Conservation (phyloP, 2,113 vertebrate genomes). For the Gallinago undulata region DNA sequence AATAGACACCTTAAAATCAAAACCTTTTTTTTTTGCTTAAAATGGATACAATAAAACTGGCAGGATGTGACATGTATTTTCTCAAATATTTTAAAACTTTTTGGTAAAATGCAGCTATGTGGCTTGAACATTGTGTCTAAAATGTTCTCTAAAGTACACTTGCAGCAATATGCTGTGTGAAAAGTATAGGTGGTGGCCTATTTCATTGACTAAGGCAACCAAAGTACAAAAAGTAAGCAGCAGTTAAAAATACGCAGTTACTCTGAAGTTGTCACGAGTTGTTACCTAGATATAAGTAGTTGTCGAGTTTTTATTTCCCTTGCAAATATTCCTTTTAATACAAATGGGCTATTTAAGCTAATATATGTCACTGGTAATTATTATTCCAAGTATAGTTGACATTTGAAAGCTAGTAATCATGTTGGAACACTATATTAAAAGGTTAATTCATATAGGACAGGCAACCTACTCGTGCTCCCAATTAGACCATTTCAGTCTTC, state of each 20-base stretch:
- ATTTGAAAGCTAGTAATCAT: neutral
- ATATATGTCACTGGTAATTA: neutral
- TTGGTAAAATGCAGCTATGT: neutral
- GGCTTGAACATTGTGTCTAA: neutral
- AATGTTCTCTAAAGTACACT: neutral
- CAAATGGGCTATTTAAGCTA: neutral
- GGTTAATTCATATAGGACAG: neutral
- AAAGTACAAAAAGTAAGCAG: neutral
- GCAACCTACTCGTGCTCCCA: neutral
- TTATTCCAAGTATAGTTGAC: neutral
- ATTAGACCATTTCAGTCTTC: neutral
- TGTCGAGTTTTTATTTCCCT: neutral
- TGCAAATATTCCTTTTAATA: neutral
- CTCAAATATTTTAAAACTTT: neutral
- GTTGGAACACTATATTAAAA: neutral
- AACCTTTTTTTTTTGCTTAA: neutral
- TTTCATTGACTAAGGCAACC: neutral
- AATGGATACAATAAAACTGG: neutral
- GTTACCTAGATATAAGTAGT: neutral
- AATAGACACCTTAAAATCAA: neutral
- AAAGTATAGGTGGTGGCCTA: neutral
- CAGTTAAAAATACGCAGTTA: neutral
- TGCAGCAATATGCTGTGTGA: neutral
- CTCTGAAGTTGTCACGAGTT: neutral
- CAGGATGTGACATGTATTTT: neutral